Evolutionary conservation across 2,113 vertebrate genomes (phyloP).

Genomic region (Gavialis gangeticus): DNA sequence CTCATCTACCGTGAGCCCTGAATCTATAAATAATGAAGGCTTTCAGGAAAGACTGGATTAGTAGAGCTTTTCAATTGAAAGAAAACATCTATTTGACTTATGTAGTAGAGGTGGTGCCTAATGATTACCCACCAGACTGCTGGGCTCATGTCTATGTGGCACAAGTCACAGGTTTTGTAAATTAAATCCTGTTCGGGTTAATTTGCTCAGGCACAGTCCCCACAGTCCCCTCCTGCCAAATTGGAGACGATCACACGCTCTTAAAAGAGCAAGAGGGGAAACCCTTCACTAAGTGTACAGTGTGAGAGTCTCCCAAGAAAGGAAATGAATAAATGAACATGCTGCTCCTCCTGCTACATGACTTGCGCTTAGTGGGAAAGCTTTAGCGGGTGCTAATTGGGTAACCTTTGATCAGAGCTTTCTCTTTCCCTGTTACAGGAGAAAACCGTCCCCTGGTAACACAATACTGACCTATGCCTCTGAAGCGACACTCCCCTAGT

Average conservation of each 20-base stretch:
- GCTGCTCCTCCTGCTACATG: neutral
- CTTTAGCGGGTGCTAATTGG: neutral
- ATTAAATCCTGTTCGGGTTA: neutral
- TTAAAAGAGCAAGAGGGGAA: neutral
- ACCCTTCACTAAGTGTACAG: neutral
- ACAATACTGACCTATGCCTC: neutral
- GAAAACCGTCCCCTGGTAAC: neutral
- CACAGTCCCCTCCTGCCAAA: neutral
- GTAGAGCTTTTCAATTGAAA: neutral
- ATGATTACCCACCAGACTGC: neutral
- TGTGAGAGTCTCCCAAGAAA: neutral
- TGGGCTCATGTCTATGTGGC: neutral
- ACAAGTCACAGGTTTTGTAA: neutral
- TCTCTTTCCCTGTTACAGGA: neutral
- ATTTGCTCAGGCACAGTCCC: neutral
- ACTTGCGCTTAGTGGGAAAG: neutral
- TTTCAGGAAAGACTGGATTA: neutral
- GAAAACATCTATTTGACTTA: neutral
- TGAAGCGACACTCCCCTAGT: neutral
- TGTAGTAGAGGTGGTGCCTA: neutral
- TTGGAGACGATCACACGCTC: neutral
- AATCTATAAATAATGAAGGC: neutral
- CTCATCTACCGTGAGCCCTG: neutral
- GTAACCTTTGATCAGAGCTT: neutral
- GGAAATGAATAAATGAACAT: neutral